Percentiles rank a stretch among this genome's conserved stretches.
Evolutionary conservation across 2,888 invertebrate genomes (phyloP).

Genomic region (Macroteleia sp.): DNA sequence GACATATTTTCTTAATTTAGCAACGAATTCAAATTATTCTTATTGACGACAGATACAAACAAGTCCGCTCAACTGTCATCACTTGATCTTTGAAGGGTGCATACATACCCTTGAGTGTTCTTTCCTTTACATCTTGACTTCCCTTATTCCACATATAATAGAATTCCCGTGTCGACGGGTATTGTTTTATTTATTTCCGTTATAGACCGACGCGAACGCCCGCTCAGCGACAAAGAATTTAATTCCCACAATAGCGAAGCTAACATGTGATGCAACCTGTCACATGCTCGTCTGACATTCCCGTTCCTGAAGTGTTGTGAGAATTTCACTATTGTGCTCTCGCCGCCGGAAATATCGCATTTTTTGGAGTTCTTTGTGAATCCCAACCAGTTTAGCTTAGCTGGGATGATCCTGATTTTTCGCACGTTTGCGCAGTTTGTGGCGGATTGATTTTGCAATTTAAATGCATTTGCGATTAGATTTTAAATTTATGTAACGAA

Average conservation of each 20-base stretch:
- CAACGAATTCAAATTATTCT: no score
- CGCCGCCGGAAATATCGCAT: conserved; percentile 44
- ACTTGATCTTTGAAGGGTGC: conserved; percentile 5
- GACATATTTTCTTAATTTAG: no score
- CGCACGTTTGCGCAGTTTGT: conserved; percentile 45
- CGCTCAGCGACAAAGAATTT: conserved; percentile 50
- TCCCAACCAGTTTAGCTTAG: conserved; percentile 46
- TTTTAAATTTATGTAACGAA: no score
- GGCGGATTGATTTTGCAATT: conserved; percentile 48
- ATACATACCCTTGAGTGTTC: conserved; percentile 11
- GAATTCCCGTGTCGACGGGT: conserved; percentile 58
- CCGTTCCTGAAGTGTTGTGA: conserved; percentile 44
- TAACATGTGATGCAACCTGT: conserved; percentile 44
- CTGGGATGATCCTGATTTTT: conserved; percentile 50
- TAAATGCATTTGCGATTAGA: no score
- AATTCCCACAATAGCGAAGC: conserved; percentile 55
- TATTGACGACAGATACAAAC: conserved; percentile 6
- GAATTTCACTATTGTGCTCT: conserved; percentile 53
- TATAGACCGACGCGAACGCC: conserved; percentile 24
- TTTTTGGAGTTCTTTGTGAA: conserved; percentile 50
- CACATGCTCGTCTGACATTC: conserved; percentile 43
- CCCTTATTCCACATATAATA: conserved; percentile 35
- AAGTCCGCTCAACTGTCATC: conserved; percentile 30
- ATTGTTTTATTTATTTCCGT: conserved; percentile 57
- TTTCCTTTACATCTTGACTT: conserved; percentile 24